These are phyloP conservation scores for Drosophila parvula DNA, from an alignment of 1,140 invertebrate species.

Conservation along the genomic window DNA sequence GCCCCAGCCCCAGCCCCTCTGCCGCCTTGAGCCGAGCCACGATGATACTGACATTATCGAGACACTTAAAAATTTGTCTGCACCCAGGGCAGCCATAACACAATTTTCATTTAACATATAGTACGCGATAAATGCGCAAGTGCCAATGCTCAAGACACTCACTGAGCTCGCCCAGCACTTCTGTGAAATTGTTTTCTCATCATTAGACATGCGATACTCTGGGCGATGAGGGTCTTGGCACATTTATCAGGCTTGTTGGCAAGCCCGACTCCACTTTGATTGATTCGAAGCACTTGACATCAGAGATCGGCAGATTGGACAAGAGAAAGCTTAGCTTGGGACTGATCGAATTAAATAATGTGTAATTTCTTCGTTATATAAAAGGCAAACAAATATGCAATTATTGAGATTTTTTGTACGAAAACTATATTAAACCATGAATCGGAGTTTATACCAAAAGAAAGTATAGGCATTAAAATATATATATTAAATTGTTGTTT, in stretches of 20 bases:
- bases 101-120: conserved; percentile 46
- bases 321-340: conserved; percentile 8
- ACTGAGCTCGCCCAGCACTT: conserved; percentile 3
- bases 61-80: conserved; percentile 70
- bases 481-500: too few relatives aligned
- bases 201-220: conserved; percentile 36
- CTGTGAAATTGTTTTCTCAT: conserved; percentile 56
- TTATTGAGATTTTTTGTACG: too few relatives aligned
- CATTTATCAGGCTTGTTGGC: conserved; percentile 43
- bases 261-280: conserved; percentile 45
- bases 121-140: conserved; percentile 71
- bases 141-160: conserved; percentile 64
- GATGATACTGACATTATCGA: conserved; percentile 81
- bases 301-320: conserved; percentile 11
- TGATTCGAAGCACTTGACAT: conserved; percentile 68
- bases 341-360: not conserved
- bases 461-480: too few relatives aligned
- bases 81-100: conserved; percentile 19
- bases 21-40: conserved; percentile 46
- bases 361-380: not conserved
- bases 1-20: conserved; percentile 13
- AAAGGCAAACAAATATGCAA: not conserved
- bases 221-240: conserved; percentile 12
- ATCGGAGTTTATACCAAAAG: too few relatives aligned
- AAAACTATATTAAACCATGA: too few relatives aligned